Evolutionary conservation across 2,797 vertebrate genomes (phyloP), one percentile per base, ranked within the genome.

Genomic region (Dryobates pubescens): DNA sequence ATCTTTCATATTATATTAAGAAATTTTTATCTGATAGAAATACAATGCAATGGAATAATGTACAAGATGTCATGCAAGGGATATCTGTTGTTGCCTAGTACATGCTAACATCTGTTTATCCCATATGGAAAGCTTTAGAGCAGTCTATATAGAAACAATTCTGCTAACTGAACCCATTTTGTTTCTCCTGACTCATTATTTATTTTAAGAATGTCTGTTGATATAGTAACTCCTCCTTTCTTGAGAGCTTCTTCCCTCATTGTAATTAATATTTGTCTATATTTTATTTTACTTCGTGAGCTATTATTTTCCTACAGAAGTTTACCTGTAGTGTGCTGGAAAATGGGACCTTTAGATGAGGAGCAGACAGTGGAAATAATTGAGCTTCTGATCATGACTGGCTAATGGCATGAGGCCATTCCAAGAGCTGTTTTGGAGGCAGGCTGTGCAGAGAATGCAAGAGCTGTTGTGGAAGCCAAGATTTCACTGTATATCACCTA

Each of bases 111-210:
- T 93, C 94, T 94, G 87, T 76, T 92, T 92, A 86, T 61, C 45
- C 87, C 88, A 84, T 90, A 88, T 93, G 92, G 82, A 81, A 89
- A 82, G 65, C 81, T 93, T 91, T 82, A 49, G 68, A 94, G 75
- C 41, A 82, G 82, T 85, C 89, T 94, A 47, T 80, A 51, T 12
- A 54, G 69, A 80, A 96, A 72, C 2, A 18, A 12, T 90, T 93
- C 65, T 74, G 63, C 58, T 84, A 89, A 71, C 59, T 51, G 72
- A 95, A 86, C 71, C 56, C 94, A 81, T 77, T 94, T 82, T 93
- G 58, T 92, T 94, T 92, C 67, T 92, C 78, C 94, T 96, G 87
- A 80, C 87, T 94, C 72, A 69, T 77, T 94, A 71, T 77, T 94
- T 94, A 92, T 94, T 92, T 94, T 91, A 88, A 92, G 86, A 88